A percentile compares a stretch with the other conserved stretches of the same genome.
Conservation (phyloP, 2,113 vertebrate species). For the Stigmatopora nigra region DNA sequence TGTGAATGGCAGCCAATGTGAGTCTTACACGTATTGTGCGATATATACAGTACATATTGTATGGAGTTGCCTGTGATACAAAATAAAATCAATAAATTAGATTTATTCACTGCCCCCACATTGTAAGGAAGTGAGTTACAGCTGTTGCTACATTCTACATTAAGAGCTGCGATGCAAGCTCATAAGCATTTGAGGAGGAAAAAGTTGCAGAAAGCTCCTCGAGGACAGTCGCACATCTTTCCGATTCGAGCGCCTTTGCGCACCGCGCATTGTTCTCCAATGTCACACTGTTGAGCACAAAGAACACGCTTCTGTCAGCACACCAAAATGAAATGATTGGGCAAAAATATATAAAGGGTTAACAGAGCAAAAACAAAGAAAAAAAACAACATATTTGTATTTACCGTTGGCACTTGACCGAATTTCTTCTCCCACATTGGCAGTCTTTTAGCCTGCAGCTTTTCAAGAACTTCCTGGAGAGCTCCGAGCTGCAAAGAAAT, state of each 20-base stretch:
- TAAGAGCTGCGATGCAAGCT: slow-evolving; percentile 15
- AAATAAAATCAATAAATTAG: neutral
- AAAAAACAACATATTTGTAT: neutral
- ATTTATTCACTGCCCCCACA: slow-evolving; percentile 25
- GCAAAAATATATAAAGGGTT: too few species aligned
- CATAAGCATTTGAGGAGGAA: slow-evolving; percentile 77
- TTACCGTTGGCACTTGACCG: slow-evolving; percentile 74
- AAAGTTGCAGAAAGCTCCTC: slow-evolving; percentile 66
- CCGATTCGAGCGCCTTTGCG: slow-evolving; percentile 74
- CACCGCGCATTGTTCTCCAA: slow-evolving; percentile 69
- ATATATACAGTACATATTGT: too few species aligned
- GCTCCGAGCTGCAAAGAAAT: slow-evolving; percentile 64
- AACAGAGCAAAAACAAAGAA: neutral
- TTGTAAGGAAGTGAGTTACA: slow-evolving; percentile 36
- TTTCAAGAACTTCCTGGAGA: slow-evolving; percentile 72
- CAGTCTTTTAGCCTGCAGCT: slow-evolving; percentile 71
- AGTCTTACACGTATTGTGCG: too few species aligned
- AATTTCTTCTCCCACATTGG: slow-evolving; percentile 73
- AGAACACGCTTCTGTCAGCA: neutral
- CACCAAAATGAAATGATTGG: neutral
- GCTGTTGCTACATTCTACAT: slow-evolving; percentile 23
- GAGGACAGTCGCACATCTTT: slow-evolving; percentile 72
- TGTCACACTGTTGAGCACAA: slow-evolving; percentile 58
- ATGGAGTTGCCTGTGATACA: too few species aligned
- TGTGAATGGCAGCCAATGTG: too few species aligned